Evolutionary conservation across 2,113 vertebrate genomes (phyloP).

Genomic region (Xiphophorus couchianus): DNA sequence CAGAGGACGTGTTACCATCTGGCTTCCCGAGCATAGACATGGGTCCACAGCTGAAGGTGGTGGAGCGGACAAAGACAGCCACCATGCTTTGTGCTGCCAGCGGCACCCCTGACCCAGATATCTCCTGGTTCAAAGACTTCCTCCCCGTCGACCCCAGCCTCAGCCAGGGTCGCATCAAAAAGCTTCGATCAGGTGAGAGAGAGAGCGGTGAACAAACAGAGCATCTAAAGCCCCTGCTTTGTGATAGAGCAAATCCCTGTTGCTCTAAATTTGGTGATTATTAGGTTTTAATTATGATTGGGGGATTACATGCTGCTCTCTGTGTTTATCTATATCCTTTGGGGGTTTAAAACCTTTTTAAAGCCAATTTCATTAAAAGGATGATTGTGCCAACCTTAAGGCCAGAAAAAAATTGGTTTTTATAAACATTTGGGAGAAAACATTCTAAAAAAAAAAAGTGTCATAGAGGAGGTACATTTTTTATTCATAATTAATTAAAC

Average conservation of each 20-base stretch:
- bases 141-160: slow-evolving; percentile 90
- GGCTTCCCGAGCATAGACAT: slow-evolving; percentile 99
- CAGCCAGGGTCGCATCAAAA: slow-evolving; percentile 94
- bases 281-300: slow-evolving; percentile 64
- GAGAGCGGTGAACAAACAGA: slow-evolving; percentile 28
- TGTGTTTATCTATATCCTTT: slow-evolving; percentile 58
- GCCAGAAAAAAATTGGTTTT: slow-evolving; percentile 19
- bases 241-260: slow-evolving; percentile 50
- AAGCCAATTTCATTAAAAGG: slow-evolving; percentile 61
- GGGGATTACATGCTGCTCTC: slow-evolving; percentile 66
- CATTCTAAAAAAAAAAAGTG: slow-evolving; percentile 31
- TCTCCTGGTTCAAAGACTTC: slow-evolving; percentile 99
- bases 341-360: slow-evolving; percentile 62
- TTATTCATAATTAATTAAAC: slow-evolving; percentile 14
- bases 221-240: slow-evolving; percentile 22
- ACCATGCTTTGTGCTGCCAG: slow-evolving; percentile 98
- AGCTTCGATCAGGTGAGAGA: slow-evolving; percentile 91
- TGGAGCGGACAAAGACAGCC: slow-evolving; percentile 92
- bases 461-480: slow-evolving; percentile 25
- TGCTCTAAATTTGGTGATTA: slow-evolving; percentile 64
- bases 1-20: slow-evolving; percentile 93
- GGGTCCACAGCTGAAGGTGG: slow-evolving; percentile 99
- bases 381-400: slow-evolving; percentile 53
- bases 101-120: slow-evolving; percentile 95
- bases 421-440: slow-evolving; percentile 51